Base-by-base conservation (phyloP, 1,140 invertebrate species). In the Daktulosphaira vitifoliae region DNA sequence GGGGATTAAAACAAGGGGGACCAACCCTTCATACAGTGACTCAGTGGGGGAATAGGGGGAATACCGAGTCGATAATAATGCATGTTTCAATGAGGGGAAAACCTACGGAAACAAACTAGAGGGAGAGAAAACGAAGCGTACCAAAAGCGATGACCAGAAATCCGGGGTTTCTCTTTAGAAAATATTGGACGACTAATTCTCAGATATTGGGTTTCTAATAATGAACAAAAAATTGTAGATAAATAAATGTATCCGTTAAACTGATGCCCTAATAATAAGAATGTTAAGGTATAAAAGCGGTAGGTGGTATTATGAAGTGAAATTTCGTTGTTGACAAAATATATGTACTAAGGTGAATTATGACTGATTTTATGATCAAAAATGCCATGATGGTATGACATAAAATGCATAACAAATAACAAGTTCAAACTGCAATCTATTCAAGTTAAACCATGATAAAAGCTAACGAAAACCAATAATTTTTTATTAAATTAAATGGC, bases 1-100 rank as follows among this genome's bases (percentile, higher is more conserved):
- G 56, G 56, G 56, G 56, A 62, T 62, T 62, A 62, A 62, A 62
- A 62, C 56, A 20, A 62, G 56, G 56, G 56, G 56, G 56, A 46
- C 56, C n/a, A 39, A 62, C 56, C 56, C 56, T 62, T 46, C 29
- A 16, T 39, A n/a, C 39, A 39, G 42, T 62, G 56, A 62, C 56
- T 62, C 56, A 62, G 56, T 62, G 56, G 56, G 56, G 56, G 56
- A 46, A 62, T 33, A 48, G 42, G 56, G 56, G 56, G 56, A 46
- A 48, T 46, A 25, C 56, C 22, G 25, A 62, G 53, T 56, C 53
- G 53, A 56, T 56, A 56, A 56, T 44, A 56, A 42, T 25, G 8
- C 53, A 44, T 23, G 53, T 25, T 39, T 42, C 44, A 56, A 56
- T 56, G 53, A 37, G 44, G 53, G 53, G 53, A 56, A 39, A 56